A percentile compares a stretch with the other conserved stretches of the same genome.
Evolutionary conservation across 2,113 vertebrate species (phyloP).

Genomic region (Ciconia stormi): DNA sequence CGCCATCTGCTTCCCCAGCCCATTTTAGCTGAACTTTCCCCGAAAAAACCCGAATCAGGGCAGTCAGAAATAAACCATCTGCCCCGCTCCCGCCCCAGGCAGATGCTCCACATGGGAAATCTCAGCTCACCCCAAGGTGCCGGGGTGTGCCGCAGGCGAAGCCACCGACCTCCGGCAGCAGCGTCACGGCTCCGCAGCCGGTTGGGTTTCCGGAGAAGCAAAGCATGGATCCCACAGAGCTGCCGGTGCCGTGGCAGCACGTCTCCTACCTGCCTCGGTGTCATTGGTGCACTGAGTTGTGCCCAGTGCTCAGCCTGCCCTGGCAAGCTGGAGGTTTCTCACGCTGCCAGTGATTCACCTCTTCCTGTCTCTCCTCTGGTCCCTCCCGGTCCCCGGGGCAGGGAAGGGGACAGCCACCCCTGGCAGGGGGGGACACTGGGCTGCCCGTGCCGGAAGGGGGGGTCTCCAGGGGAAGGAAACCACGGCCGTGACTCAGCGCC

Average conservation of each 20-base stretch:
- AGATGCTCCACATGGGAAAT: neutral
- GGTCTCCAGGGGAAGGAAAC: slow-evolving; percentile 27
- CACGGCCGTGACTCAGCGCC: neutral
- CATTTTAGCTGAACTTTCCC: neutral
- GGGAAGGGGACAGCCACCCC: neutral
- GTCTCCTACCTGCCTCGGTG: fast-evolving
- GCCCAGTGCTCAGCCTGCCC: neutral
- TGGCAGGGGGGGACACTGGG: neutral
- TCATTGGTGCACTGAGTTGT: fast-evolving
- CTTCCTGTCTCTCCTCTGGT: neutral
- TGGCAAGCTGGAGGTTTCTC: fast-evolving
- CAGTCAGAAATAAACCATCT: neutral
- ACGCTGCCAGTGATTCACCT: neutral
- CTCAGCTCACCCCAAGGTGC: neutral
- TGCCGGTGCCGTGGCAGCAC: neutral
- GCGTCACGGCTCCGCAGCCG: too few species aligned
- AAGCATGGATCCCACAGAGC: neutral
- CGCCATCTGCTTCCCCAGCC: neutral
- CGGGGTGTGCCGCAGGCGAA: fast-evolving
- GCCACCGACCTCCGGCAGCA: fast-evolving
- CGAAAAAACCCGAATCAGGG: neutral
- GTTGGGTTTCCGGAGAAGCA: neutral
- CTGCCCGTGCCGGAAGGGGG: neutral
- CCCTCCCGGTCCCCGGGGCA: neutral
- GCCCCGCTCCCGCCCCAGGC: too few species aligned